Conservation (phyloP, 2,113 vertebrate genomes). For the Platysternon megacephalum region DNA sequence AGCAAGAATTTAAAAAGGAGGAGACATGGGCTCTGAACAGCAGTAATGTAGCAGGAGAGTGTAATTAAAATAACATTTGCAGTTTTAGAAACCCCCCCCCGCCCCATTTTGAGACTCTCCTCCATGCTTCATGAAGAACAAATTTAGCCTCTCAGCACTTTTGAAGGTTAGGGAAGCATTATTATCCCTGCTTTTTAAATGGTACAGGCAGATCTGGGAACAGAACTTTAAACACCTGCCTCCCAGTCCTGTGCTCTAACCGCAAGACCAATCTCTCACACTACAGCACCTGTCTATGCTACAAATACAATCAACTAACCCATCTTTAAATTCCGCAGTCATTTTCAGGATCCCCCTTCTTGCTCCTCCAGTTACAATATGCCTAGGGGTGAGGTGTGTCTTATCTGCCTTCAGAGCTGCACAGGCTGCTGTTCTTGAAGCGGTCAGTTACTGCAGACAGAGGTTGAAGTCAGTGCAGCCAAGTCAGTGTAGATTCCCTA, state of each 20-base stretch:
- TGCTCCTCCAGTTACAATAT: background rate
- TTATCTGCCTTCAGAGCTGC: background rate
- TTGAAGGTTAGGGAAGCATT: background rate
- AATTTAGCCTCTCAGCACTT: background rate
- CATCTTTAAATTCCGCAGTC: background rate
- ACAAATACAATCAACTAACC: background rate
- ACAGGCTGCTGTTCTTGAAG: background rate
- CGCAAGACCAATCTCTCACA: background rate
- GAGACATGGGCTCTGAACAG: constrained; percentile 4
- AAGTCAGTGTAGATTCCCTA: background rate
- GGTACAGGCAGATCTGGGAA: background rate
- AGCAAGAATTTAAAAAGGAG: constrained; percentile 29
- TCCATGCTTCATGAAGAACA: constrained; percentile 11
- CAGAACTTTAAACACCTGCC: background rate
- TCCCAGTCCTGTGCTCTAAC: background rate
- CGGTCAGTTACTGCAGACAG: too few species aligned
- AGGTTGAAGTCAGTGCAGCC: background rate
- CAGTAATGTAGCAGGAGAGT: background rate
- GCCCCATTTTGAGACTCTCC: background rate
- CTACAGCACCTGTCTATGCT: background rate
- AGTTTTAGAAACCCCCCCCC: constrained; percentile 10
- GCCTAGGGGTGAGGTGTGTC: background rate
- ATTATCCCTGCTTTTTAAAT: background rate
- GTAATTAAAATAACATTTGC: fast-evolving
- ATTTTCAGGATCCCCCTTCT: background rate